phyloP scores from a whole-genome alignment of 2,888 invertebrate genomes.

The Opisthograptis luteolata region DNA sequence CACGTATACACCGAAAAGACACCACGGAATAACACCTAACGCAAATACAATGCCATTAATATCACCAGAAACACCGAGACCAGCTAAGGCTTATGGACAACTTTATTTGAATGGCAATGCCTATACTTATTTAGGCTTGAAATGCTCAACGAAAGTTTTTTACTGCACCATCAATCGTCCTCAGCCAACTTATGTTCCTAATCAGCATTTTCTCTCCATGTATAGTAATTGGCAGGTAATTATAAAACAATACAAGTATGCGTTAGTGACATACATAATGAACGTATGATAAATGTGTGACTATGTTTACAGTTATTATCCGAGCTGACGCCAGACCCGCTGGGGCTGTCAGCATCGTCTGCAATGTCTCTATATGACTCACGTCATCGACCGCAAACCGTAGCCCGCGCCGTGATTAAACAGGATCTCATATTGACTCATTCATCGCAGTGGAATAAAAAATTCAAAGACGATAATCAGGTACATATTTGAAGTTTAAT shows the following conservation, averaged over 20 bases:
- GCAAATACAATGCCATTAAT: slow-evolving; percentile 93
- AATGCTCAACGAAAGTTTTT: slow-evolving; percentile 95
- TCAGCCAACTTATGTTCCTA: slow-evolving; percentile 97
- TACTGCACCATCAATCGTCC: slow-evolving; percentile 97
- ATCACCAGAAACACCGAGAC: slow-evolving; percentile 95
- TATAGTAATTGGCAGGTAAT: slow-evolving; percentile 97
- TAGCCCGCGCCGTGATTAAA: slow-evolving; percentile 85
- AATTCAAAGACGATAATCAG: slow-evolving; percentile 71
- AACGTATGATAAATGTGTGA: slow-evolving; percentile 49
- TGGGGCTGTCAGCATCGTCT: slow-evolving; percentile 87
- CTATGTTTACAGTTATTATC: slow-evolving; percentile 85
- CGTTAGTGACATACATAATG: slow-evolving; percentile 18
- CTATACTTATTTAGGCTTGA: slow-evolving; percentile 95
- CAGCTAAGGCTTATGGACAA: slow-evolving; percentile 95
- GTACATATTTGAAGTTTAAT: slow-evolving; percentile 43
- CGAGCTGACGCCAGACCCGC: slow-evolving; percentile 87
- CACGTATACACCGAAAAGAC: slow-evolving; percentile 91
- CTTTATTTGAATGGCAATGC: slow-evolving; percentile 95
- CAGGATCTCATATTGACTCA: slow-evolving; percentile 86
- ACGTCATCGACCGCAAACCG: slow-evolving; percentile 87
- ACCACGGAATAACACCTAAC: slow-evolving; percentile 92
- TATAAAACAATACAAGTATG: slow-evolving; percentile 23
- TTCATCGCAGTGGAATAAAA: slow-evolving; percentile 85
- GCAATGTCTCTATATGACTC: slow-evolving; percentile 91
- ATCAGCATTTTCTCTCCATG: slow-evolving; percentile 96